phyloP scores from a whole-genome alignment of 2,888 invertebrate species.

The Thyatira batis region DNA sequence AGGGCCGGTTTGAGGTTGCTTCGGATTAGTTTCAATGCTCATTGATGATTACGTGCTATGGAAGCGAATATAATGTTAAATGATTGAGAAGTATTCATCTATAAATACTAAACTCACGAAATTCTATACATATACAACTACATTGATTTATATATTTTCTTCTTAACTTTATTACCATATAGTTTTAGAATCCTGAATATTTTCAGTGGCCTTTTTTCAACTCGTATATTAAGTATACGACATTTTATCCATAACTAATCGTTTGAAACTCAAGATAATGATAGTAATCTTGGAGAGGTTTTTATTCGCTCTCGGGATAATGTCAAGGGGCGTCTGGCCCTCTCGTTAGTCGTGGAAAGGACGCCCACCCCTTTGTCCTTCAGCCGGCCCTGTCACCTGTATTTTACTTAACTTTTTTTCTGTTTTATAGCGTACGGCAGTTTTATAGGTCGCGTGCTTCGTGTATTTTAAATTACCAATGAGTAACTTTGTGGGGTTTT shows the following conservation, averaged over 20 bases:
- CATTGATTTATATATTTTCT: too few relatives aligned
- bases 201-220: neutral
- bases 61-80: too few relatives aligned
- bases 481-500: neutral
- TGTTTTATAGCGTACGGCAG: slow-evolving; percentile 5
- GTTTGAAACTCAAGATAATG: neutral
- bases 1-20: slow-evolving; percentile 8
- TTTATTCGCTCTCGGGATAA: neutral
- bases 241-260: neutral
- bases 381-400: neutral
- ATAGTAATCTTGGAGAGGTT: neutral
- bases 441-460: slow-evolving; percentile 1
- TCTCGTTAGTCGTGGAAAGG: neutral
- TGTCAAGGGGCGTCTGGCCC: neutral
- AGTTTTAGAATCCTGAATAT: too few relatives aligned
- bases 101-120: too few relatives aligned
- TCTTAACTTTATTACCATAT: too few relatives aligned
- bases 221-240: neutral
- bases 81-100: too few relatives aligned
- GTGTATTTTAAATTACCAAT: neutral
- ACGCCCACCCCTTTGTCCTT: neutral
- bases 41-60: slow-evolving; percentile 8
- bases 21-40: slow-evolving; percentile 7
- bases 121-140: too few relatives aligned
- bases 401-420: slow-evolving; percentile 2